Conservation (phyloP, 2,888 invertebrate genomes). For the Cartodere bifasciata region DNA sequence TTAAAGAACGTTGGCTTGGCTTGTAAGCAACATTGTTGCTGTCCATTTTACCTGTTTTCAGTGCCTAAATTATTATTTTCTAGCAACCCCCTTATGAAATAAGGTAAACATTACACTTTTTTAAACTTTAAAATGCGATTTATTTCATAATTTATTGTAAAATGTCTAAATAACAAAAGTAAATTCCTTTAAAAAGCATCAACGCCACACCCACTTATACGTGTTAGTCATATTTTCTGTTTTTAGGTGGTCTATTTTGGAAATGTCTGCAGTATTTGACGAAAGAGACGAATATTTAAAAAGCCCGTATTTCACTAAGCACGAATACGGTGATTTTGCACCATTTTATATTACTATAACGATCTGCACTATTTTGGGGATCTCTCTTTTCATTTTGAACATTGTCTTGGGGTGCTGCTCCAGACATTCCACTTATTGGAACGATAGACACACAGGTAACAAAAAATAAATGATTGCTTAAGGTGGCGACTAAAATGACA, state of each 20-base stretch:
- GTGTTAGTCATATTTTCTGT: neutral
- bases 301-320: slow-evolving; percentile 47
- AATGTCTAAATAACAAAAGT: too few species aligned
- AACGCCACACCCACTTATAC: too few species aligned
- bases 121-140: too few species aligned
- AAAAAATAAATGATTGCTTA: neutral
- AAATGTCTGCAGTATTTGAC: slow-evolving; percentile 46
- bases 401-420: slow-evolving; percentile 72
- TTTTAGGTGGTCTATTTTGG: slow-evolving; percentile 10
- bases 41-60: too few species aligned
- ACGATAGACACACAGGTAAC: slow-evolving; percentile 65
- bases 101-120: too few species aligned
- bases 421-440: slow-evolving; percentile 68
- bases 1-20: too few species aligned
- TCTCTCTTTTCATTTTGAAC: slow-evolving; percentile 60
- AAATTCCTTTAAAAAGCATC: too few species aligned
- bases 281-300: slow-evolving; percentile 47
- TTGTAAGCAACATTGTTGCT: too few species aligned
- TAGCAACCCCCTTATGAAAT: too few species aligned
- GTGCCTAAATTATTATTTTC: too few species aligned
- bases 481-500: too few species aligned
- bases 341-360: slow-evolving; percentile 73
- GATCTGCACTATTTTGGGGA: slow-evolving; percentile 60
- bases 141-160: too few species aligned
- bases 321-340: slow-evolving; percentile 62